Conservation (phyloP, 2,113 vertebrate species). For the Rhynchopsitta pachyrhyncha region DNA sequence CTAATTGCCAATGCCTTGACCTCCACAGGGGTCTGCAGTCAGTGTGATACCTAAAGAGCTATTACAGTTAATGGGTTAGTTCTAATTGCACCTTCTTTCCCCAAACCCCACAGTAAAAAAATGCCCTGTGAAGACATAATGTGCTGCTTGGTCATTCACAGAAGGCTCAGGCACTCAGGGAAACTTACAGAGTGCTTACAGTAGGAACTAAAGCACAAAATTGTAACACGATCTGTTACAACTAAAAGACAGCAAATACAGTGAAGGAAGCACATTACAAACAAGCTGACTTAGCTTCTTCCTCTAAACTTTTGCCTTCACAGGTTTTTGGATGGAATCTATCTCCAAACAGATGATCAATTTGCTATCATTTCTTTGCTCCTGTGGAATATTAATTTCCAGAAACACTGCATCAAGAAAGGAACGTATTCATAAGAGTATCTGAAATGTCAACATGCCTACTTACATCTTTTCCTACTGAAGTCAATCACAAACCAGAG, state of each 20-base stretch:
- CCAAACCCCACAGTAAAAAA: constrained; percentile 12
- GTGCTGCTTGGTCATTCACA: constrained; percentile 41
- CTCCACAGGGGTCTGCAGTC: neutral
- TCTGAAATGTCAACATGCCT: neutral
- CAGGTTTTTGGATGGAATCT: neutral
- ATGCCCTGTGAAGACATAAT: constrained; percentile 31
- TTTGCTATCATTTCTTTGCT: neutral
- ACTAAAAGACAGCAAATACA: neutral
- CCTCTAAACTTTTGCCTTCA: neutral
- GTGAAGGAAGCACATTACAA: neutral
- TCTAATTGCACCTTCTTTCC: constrained; percentile 61
- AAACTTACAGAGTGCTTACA: constrained; percentile 3
- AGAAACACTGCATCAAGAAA: neutral
- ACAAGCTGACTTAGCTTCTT: neutral
- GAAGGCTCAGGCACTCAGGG: neutral
- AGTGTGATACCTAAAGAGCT: constrained; percentile 22
- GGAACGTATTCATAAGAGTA: neutral
- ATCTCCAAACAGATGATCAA: neutral
- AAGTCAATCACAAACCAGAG: neutral
- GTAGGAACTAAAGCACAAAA: neutral
- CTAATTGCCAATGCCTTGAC: constrained; percentile 14
- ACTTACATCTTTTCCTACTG: neutral
- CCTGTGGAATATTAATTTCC: neutral
- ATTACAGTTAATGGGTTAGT: constrained; percentile 62
- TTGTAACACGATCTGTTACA: neutral